Percentiles rank a stretch among this genome's conserved stretches.
phyloP scores from a whole-genome alignment of 2,888 invertebrate species.

The Epinotia ramella region DNA sequence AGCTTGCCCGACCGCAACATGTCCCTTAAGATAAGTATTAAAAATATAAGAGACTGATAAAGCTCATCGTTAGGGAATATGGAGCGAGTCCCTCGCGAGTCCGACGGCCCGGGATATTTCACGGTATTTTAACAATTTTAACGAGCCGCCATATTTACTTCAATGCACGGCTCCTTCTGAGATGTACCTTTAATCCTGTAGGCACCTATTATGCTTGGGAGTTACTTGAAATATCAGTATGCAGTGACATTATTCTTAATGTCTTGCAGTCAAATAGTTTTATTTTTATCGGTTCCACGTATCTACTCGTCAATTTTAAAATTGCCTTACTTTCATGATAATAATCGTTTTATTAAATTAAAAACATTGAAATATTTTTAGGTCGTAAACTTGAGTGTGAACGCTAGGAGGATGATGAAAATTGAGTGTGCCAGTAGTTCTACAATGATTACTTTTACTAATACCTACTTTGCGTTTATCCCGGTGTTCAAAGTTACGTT shows the following conservation, averaged over 20 bases:
- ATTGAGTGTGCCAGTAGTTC: too few relatives aligned
- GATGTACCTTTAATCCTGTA: slow-evolving; percentile 66
- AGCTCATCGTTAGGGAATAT: slow-evolving; percentile 62
- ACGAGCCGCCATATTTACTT: slow-evolving; percentile 81
- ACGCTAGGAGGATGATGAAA: too few relatives aligned
- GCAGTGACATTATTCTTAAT: slow-evolving; percentile 11
- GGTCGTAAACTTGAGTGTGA: too few relatives aligned
- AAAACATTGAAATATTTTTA: too few relatives aligned
- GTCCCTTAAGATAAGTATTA: slow-evolving; percentile 76
- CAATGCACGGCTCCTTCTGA: slow-evolving; percentile 65
- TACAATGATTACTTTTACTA: too few relatives aligned
- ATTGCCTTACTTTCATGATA: too few relatives aligned
- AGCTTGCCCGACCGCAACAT: slow-evolving; percentile 67
- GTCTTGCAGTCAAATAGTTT: background rate
- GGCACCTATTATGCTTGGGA: slow-evolving; percentile 31
- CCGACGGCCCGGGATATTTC: slow-evolving; percentile 79
- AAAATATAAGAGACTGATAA: slow-evolving; percentile 74
- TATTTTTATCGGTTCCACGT: background rate
- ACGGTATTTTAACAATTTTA: slow-evolving; percentile 85
- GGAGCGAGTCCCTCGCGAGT: slow-evolving; percentile 70
- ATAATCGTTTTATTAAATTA: too few relatives aligned
- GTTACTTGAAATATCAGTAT: slow-evolving; percentile 18
- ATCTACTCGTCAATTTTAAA: too few relatives aligned
- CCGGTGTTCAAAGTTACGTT: too few relatives aligned
- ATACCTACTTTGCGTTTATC: too few relatives aligned